Percentiles rank a stretch among this genome's conserved stretches.
Conservation (phyloP, 2,797 vertebrate genomes). For the Spinibarbus caldwelli region DNA sequence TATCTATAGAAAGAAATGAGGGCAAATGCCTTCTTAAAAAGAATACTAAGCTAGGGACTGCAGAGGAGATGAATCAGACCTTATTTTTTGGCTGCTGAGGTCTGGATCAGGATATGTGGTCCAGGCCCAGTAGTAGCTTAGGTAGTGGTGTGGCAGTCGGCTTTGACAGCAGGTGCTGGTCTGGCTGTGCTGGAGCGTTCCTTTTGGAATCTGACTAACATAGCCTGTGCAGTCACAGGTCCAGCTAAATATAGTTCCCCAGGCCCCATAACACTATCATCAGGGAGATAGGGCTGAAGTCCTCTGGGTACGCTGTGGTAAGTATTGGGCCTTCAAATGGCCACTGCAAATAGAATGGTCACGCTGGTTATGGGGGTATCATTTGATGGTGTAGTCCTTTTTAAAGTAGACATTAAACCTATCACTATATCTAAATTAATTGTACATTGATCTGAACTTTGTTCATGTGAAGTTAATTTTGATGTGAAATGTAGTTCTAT, state of each 20-base stretch:
- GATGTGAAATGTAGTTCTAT: not conserved
- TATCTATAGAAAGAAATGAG: conserved; percentile 35
- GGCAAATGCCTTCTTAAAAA: conserved; percentile 15
- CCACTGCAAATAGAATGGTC: conserved; percentile 46
- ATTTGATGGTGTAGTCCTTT: conserved; percentile 5
- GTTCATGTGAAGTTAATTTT: not conserved
- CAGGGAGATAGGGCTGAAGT: conserved; percentile 55
- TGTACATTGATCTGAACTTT: not conserved
- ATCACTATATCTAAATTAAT: not conserved
- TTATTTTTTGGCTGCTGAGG: conserved; percentile 52
- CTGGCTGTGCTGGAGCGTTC: conserved; percentile 43
- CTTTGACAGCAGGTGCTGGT: conserved; percentile 63
- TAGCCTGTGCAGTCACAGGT: conserved; percentile 61
- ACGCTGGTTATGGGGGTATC: not conserved
- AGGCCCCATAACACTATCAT: conserved; percentile 61
- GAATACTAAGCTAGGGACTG: conserved; percentile 13
- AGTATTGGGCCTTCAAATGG: conserved; percentile 41
- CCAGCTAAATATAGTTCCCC: conserved; percentile 64
- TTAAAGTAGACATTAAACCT: not conserved
- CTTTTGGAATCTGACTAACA: conserved; percentile 62
- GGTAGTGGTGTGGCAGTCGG: conserved; percentile 57
- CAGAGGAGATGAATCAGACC: conserved; percentile 55
- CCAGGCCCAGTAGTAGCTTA: conserved; percentile 52
- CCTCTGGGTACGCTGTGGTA: conserved; percentile 43
- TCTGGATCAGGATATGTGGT: conserved; percentile 52